These are phyloP conservation scores for Scleropages formosus DNA, from an alignment of 2,797 vertebrate genomes.

Conservation along the genomic window DNA sequence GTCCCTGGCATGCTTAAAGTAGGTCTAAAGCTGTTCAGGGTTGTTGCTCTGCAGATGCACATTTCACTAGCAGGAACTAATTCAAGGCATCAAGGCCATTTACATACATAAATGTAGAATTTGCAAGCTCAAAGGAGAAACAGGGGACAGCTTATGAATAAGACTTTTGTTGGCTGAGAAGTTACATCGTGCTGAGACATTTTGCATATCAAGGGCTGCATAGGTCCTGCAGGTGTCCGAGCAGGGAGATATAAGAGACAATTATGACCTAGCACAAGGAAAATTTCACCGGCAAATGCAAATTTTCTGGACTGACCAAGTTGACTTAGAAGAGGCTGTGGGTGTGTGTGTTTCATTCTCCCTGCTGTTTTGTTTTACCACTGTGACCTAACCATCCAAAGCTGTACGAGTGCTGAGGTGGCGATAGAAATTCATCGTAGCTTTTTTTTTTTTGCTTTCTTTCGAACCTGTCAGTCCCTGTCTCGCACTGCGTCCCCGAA, in stretches of 20 bases:
- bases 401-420: neutral
- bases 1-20: conserved; percentile 17
- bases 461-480: conserved; percentile 55
- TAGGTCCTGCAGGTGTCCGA: conserved; percentile 59
- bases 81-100: conserved; percentile 38
- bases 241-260: conserved; percentile 55
- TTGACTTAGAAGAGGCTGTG: conserved; percentile 21
- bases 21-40: conserved; percentile 36
- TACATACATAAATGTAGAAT: conserved; percentile 49
- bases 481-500: conserved; percentile 63
- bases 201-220: conserved; percentile 61
- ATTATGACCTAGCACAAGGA: conserved; percentile 16
- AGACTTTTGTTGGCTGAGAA: conserved; percentile 50
- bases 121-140: conserved; percentile 44
- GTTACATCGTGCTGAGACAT: conserved; percentile 39
- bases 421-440: conserved; percentile 7
- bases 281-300: conserved; percentile 46
- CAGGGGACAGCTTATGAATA: conserved; percentile 41
- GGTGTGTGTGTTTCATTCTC: conserved; percentile 10
- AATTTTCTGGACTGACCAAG: conserved; percentile 35
- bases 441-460: conserved; percentile 33
- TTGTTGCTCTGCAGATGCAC: conserved; percentile 29
- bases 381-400: neutral
- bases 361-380: conserved; percentile 15
- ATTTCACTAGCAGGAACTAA: conserved; percentile 39